Percentiles rank a stretch among this genome's conserved stretches.
Evolutionary conservation across 2,888 invertebrate genomes (phyloP).

Genomic region (Torymus tubicola): DNA sequence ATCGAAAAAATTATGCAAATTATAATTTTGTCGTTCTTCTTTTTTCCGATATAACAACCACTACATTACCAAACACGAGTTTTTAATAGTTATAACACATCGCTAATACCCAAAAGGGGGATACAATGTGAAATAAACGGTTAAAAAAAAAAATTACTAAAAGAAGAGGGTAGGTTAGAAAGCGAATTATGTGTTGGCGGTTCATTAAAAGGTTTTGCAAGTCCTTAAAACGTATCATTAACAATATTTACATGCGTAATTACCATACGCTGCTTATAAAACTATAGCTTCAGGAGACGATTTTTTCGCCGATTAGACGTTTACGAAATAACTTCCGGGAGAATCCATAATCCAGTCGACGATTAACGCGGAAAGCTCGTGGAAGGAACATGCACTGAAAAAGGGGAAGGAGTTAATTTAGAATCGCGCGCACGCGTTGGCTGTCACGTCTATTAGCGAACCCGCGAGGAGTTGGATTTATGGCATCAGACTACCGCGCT

Average conservation of each 20-base stretch:
- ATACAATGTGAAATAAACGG: too few relatives aligned
- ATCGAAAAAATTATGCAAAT: too few relatives aligned
- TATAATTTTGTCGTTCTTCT: too few relatives aligned
- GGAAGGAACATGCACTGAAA: neutral
- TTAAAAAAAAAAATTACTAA: neutral
- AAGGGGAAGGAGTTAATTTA: constrained; percentile 37
- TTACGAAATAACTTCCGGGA: constrained; percentile 51
- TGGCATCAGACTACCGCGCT: constrained; percentile 31
- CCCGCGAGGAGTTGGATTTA: neutral
- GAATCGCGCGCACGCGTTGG: constrained; percentile 40
- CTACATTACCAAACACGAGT: too few relatives aligned
- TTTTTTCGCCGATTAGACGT: constrained; percentile 22
- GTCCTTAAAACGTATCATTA: constrained; percentile 19
- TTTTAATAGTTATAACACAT: too few relatives aligned
- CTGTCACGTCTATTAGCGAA: constrained; percentile 23
- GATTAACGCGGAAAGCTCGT: constrained; percentile 31
- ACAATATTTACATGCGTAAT: constrained; percentile 23
- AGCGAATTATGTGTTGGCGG: constrained; percentile 15
- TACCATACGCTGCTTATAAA: neutral
- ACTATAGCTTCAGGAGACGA: neutral
- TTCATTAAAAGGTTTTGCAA: constrained; percentile 40
- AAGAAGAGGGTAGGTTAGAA: neutral
- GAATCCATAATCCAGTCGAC: constrained; percentile 40
- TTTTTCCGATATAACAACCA: too few relatives aligned
- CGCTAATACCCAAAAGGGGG: too few relatives aligned